phyloP scores from a whole-genome alignment of 1,140 invertebrate species.

The Limonius californicus region DNA sequence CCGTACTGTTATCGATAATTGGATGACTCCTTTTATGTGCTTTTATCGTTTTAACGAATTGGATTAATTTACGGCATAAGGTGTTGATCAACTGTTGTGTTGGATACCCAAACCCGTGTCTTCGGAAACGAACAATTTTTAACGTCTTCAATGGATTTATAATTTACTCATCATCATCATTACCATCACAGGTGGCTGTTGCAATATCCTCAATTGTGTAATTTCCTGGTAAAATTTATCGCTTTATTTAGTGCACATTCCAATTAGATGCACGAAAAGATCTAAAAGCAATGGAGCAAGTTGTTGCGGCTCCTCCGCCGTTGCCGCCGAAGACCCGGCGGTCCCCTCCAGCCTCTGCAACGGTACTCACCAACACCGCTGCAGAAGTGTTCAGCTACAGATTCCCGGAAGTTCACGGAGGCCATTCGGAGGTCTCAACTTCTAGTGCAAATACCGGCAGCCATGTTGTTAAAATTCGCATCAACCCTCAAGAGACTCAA shows the following conservation, averaged over 20 bases:
- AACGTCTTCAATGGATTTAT: no score
- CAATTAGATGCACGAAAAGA: background rate
- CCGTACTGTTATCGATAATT: background rate
- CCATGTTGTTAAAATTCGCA: constrained; percentile 66
- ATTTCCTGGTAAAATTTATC: no score
- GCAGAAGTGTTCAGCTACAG: constrained; percentile 48
- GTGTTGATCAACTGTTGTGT: background rate
- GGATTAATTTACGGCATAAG: no score
- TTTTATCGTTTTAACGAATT: no score
- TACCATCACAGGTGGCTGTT: no score
- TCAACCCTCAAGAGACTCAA: constrained; percentile 55
- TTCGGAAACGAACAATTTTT: no score
- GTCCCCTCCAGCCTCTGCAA: constrained; percentile 31
- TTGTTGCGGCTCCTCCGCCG: constrained; percentile 38
- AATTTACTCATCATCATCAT: no score
- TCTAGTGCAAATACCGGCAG: constrained; percentile 40
- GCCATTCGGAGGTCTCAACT: constrained; percentile 29
- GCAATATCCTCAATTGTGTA: no score
- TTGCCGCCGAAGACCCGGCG: constrained; percentile 43
- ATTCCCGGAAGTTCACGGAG: constrained; percentile 34
- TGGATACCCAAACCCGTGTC: no score
- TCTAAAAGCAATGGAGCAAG: constrained; percentile 30
- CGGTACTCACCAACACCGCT: constrained; percentile 43
- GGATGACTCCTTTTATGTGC: no score
- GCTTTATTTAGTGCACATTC: background rate